Percentiles rank a stretch among this genome's conserved stretches.
Evolutionary conservation across 1,140 invertebrate genomes (phyloP).

Genomic region (Diorhabda sublineata): DNA sequence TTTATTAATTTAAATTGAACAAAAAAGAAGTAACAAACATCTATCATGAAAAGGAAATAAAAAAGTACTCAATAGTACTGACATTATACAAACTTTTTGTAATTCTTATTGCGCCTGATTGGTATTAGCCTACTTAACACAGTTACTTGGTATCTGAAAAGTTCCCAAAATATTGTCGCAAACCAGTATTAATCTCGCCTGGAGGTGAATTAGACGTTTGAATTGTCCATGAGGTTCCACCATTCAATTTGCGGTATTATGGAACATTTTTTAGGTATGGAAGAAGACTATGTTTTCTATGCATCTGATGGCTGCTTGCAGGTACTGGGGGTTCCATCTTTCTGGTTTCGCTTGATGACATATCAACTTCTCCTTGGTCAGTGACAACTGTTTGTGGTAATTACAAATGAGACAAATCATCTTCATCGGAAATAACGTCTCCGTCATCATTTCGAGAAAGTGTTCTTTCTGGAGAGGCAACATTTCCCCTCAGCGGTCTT

Average conservation of each 20-base stretch:
- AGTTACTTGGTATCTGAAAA: background rate
- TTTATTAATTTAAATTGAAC: background rate
- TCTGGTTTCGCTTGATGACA: background rate
- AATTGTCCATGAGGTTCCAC: background rate
- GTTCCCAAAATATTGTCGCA: conserved; percentile 7
- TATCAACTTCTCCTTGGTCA: conserved; percentile 4
- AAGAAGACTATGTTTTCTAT: background rate
- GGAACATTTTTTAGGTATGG: background rate
- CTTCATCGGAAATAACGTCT: background rate
- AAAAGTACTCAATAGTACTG: background rate
- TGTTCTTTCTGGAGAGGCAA: background rate
- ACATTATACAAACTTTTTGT: background rate
- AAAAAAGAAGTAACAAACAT: background rate
- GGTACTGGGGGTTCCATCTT: background rate
- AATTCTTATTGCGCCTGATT: background rate
- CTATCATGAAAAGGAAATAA: background rate
- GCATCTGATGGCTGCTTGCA: background rate
- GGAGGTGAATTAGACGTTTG: background rate
- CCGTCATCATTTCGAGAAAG: background rate
- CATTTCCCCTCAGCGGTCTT: background rate
- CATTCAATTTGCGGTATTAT: background rate
- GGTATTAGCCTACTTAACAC: background rate
- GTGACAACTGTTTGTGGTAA: conserved; percentile 10
- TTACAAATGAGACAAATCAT: background rate
- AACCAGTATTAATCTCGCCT: background rate